A percentile compares a stretch with the other conserved stretches of the same genome.
phyloP scores from a whole-genome alignment of 2,113 vertebrate genomes.

The Takifugu bimaculatus region DNA sequence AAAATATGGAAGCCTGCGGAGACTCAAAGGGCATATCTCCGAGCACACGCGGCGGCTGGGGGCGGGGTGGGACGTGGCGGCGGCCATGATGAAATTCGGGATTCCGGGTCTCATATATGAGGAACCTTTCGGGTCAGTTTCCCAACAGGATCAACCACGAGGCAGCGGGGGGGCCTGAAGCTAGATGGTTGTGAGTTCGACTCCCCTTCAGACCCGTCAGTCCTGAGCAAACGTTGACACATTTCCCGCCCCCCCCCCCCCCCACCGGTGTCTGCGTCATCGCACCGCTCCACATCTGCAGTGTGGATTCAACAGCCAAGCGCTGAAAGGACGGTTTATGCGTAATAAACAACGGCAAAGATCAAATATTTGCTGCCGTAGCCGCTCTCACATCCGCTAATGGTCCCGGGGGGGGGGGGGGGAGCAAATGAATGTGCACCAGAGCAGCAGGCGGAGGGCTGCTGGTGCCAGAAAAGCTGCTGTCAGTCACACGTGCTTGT shows the following conservation, averaged over 20 bases:
- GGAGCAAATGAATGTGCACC: slow-evolving; percentile 46
- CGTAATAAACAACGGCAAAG: slow-evolving; percentile 29
- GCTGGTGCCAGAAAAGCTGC: slow-evolving; percentile 59
- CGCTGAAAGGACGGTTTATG: slow-evolving; percentile 5
- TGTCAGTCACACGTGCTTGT: slow-evolving; percentile 46
- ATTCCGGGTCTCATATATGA: background rate
- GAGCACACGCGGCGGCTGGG: slow-evolving; percentile 37
- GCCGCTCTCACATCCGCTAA: slow-evolving; percentile 47
- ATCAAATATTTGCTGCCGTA: slow-evolving; percentile 31
- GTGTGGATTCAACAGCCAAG: background rate
- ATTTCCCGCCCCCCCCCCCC: too few species aligned
- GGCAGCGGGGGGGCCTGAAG: too few species aligned
- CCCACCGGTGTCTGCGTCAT: too few species aligned
- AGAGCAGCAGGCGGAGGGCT: slow-evolving; percentile 45
- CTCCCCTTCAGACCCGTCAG: too few species aligned
- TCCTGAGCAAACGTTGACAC: too few species aligned
- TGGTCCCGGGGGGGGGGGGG: slow-evolving; percentile 38
- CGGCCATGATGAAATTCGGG: slow-evolving; percentile 4
- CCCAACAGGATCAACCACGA: too few species aligned
- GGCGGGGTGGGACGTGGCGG: slow-evolving; percentile 18
- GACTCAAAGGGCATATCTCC: slow-evolving; percentile 50
- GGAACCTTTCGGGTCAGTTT: too few species aligned
- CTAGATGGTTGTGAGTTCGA: too few species aligned
- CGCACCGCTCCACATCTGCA: too few species aligned
- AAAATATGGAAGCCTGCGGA: slow-evolving; percentile 67